A percentile compares a stretch with the other conserved stretches of the same genome.
Conservation (phyloP, 2,888 invertebrate genomes). For the Campopleginae sp. region DNA sequence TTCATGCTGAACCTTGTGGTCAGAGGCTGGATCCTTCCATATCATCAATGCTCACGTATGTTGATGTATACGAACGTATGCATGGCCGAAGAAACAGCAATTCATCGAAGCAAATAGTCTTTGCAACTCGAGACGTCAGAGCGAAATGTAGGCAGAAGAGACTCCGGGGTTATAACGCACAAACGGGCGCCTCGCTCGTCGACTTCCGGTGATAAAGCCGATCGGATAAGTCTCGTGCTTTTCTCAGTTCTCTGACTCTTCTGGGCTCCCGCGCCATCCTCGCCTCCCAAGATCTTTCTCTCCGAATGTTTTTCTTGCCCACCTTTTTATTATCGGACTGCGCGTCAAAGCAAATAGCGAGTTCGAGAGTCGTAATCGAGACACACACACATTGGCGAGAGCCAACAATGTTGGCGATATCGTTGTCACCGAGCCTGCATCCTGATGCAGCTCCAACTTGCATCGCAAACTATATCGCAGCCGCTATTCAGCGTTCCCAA, state of each 20-base stretch:
- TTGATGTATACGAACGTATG: background rate
- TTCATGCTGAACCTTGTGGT: background rate
- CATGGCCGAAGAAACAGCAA: slow-evolving; percentile 30
- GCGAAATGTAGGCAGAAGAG: slow-evolving; percentile 39
- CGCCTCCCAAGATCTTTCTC: slow-evolving; percentile 10
- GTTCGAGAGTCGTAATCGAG: slow-evolving; percentile 58
- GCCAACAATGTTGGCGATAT: slow-evolving; percentile 52
- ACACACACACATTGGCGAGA: slow-evolving; percentile 37
- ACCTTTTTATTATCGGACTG: slow-evolving; percentile 57
- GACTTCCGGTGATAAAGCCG: slow-evolving; percentile 70
- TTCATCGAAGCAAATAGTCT: slow-evolving; percentile 53
- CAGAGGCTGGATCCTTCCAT: background rate
- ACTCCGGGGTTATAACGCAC: slow-evolving; percentile 28
- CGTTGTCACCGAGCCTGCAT: slow-evolving; percentile 9
- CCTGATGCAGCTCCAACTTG: slow-evolving; percentile 38
- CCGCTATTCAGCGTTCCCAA: slow-evolving; percentile 21
- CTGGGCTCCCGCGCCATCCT: slow-evolving; percentile 19
- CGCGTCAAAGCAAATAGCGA: slow-evolving; percentile 56
- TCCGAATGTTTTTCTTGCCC: slow-evolving; percentile 26
- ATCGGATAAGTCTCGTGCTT: slow-evolving; percentile 66
- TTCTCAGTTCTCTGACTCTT: slow-evolving; percentile 51
- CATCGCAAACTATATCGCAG: background rate
- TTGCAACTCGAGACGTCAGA: slow-evolving; percentile 65
- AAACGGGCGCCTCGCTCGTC: slow-evolving; percentile 59
- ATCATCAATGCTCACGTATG: background rate